These are phyloP conservation scores for Temnothorax curvispinosus DNA, from an alignment of 1,140 invertebrate genomes.

Conservation along the genomic window DNA sequence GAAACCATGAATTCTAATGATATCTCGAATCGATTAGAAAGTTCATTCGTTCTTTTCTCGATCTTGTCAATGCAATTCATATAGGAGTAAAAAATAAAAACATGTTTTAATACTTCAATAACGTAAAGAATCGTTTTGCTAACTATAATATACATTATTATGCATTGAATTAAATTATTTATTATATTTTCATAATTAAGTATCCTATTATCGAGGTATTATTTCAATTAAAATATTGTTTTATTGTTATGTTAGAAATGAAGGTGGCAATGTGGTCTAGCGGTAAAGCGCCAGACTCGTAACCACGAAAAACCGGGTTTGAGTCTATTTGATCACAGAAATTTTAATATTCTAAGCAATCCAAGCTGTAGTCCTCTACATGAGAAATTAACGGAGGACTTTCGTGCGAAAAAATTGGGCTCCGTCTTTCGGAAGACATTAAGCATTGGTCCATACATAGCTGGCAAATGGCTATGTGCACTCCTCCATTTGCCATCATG, in stretches of 20 bases:
- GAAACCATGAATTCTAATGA: conserved; percentile 15
- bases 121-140: background rate
- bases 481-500: too few species aligned
- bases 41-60: background rate
- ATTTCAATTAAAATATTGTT: background rate
- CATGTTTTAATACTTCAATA: background rate
- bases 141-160: background rate
- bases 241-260: background rate
- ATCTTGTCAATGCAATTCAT: background rate
- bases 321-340: too few species aligned
- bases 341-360: too few species aligned
- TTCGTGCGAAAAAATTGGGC: too few species aligned
- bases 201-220: background rate
- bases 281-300: too few species aligned
- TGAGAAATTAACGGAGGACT: too few species aligned
- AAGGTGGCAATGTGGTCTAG: too few species aligned
- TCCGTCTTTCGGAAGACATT: too few species aligned
- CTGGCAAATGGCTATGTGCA: too few species aligned
- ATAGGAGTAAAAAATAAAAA: background rate
- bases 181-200: background rate
- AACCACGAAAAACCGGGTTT: too few species aligned
- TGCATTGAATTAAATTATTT: background rate
- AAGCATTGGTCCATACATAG: too few species aligned
- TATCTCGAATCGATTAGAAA: background rate
- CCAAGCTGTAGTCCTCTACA: too few species aligned